These are phyloP conservation scores for Agrilus cyanescens DNA, from an alignment of 2,888 invertebrate genomes.

Conservation along the genomic window DNA sequence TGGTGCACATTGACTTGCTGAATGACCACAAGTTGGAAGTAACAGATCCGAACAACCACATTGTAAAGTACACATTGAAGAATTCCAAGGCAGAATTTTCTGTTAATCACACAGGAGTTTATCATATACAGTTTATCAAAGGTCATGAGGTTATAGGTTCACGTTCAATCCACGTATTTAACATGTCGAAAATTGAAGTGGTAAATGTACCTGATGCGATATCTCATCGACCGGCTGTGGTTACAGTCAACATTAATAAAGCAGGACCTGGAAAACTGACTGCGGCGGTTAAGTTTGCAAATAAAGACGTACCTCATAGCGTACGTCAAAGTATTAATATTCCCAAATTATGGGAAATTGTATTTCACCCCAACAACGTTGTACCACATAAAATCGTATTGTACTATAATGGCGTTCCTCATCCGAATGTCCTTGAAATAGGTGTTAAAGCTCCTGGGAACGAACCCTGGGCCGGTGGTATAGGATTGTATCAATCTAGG, in stretches of 20 bases:
- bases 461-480: constrained; percentile 51
- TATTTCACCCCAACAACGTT: constrained; percentile 78
- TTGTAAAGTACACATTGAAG: constrained; percentile 31
- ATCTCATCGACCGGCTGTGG: constrained; percentile 69
- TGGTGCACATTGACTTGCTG: constrained; percentile 50
- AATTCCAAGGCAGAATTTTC: constrained; percentile 36
- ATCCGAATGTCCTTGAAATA: constrained; percentile 45
- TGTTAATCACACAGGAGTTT: constrained; percentile 47
- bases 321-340: constrained; percentile 59
- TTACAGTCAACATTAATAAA: constrained; percentile 47
- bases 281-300: constrained; percentile 70
- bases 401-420: constrained; percentile 76
- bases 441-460: constrained; percentile 34
- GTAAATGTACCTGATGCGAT: constrained; percentile 49
- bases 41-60: constrained; percentile 49
- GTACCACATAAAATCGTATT: constrained; percentile 80
- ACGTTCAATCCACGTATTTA: constrained; percentile 55
- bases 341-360: constrained; percentile 66
- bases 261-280: constrained; percentile 79
- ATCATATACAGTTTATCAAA: constrained; percentile 23
- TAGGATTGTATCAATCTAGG: constrained; percentile 77
- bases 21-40: constrained; percentile 54
- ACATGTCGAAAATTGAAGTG: constrained; percentile 44
- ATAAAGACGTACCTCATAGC: constrained; percentile 69
- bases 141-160: constrained; percentile 29